Evolutionary conservation across 2,888 invertebrate genomes (phyloP), one percentile per base, ranked within the genome.

Genomic region (Calameuta pallipes): DNA sequence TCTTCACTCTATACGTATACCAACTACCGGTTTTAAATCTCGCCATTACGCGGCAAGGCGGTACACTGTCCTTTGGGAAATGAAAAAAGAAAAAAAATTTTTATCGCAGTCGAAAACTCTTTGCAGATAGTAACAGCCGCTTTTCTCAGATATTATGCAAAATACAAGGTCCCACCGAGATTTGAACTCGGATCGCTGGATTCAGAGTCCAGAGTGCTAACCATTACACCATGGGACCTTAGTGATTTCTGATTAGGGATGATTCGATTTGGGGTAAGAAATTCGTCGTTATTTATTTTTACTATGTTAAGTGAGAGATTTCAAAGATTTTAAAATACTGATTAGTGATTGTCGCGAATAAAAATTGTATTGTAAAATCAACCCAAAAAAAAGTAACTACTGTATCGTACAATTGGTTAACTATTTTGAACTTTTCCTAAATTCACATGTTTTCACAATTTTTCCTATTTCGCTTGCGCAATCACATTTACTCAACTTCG

Each of bases 21-120:
- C 85, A 89, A 89, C 89, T 90, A 89, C 90, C 88, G 90, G 89
- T 90, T 89, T 89, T 87, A 87, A 88, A 89, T 87, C 87, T 71
- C 34, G 71, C 31, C 34, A 71, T 71, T 71, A 71, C 71, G 71
- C 13, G 71, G 71, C 9, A 71, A 71, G 33, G 33, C 31, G 9
- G 30, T 41, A 68, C 68, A 36, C 41, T 68, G 23, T 69, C 68
- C 68, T 41, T 73, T 36, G 31, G 35, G 6, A 73, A 56, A 36
- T 71, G 37, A 74, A 36, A 36, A 36, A 3, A 12, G 36, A 36
- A 36, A 79, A 76, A 41, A 41, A 68, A 69, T 33, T 74, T 36
- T 9, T 11, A 68, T 76, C 23, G 23, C 23, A 23, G 56, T 56
- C 56, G 56, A 56, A 56, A 56, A 56, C 9, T 56, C 56, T 23